Conservation (phyloP, 2,888 invertebrate genomes). For the Acrobasis repandana region DNA sequence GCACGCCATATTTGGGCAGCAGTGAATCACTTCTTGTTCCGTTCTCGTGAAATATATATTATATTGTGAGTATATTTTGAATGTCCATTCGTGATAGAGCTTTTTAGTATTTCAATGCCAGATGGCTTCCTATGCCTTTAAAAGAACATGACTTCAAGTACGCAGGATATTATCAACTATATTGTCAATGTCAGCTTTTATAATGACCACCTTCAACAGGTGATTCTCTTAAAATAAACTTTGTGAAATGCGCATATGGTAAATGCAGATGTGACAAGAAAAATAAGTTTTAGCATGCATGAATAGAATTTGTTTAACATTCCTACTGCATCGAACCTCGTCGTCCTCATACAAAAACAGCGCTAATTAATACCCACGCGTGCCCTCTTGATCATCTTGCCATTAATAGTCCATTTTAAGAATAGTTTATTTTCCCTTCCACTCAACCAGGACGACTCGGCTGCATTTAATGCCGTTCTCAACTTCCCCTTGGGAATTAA, state of each 20-base stretch:
- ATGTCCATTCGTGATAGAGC: conserved; percentile 8
- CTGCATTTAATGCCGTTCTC: conserved; percentile 13
- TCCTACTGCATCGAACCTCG: background rate
- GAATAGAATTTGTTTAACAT: conserved; percentile 12
- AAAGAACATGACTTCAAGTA: background rate
- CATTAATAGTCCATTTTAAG: conserved; percentile 16
- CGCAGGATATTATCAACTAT: background rate
- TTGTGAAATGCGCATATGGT: background rate
- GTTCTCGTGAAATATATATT: conserved; percentile 44
- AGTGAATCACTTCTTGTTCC: conserved; percentile 58
- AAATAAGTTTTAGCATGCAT: conserved; percentile 2
- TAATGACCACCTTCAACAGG: conserved; percentile 11
- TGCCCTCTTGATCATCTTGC: conserved; percentile 9
- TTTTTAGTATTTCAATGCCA: conserved; percentile 25
- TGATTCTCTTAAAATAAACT: conserved; percentile 11
- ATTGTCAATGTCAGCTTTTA: conserved; percentile 9
- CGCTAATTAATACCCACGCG: conserved; percentile 10
- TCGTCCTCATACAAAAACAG: conserved; percentile 18
- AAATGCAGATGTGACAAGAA: conserved; percentile 3
- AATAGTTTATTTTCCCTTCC: conserved; percentile 18
- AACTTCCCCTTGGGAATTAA: conserved; percentile 17
- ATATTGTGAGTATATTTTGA: background rate
- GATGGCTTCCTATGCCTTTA: conserved; percentile 30
- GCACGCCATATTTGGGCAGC: conserved; percentile 55
- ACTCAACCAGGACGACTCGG: background rate